phyloP scores from a whole-genome alignment of 2,888 invertebrate genomes.

The Nephrotoma flavescens region DNA sequence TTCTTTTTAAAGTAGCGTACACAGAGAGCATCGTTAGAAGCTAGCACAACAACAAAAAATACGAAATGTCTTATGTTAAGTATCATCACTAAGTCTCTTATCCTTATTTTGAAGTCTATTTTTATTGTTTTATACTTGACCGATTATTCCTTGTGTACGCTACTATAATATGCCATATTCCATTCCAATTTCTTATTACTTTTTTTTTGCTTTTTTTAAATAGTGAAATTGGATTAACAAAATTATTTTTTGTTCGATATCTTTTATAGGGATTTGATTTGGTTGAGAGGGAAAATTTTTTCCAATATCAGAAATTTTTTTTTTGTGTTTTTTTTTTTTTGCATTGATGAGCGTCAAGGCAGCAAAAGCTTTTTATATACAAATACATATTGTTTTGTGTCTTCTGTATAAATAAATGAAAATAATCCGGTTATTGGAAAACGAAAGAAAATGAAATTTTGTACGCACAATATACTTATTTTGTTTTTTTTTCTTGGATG shows the following conservation, averaged over 20 bases:
- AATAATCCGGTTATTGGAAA: background rate
- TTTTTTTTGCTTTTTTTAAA: background rate
- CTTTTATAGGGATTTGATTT: background rate
- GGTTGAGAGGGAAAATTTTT: background rate
- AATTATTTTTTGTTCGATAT: background rate
- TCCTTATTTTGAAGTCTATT: background rate
- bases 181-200: background rate
- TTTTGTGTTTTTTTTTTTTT: background rate
- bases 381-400: background rate
- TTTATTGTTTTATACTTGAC: background rate
- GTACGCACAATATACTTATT: too few relatives aligned
- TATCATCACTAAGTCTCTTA: background rate
- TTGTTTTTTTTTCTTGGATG: background rate
- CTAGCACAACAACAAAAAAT: background rate
- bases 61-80: background rate
- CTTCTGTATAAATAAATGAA: background rate
- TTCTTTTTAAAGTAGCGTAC: background rate
- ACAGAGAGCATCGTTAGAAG: background rate
- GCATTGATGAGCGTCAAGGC: background rate
- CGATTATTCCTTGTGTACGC: background rate
- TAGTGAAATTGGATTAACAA: background rate
- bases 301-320: background rate
- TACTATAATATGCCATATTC: background rate
- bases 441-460: background rate
- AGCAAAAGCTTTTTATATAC: background rate